Conservation (phyloP, 2,113 vertebrate species). For the Scomber japonicus region DNA sequence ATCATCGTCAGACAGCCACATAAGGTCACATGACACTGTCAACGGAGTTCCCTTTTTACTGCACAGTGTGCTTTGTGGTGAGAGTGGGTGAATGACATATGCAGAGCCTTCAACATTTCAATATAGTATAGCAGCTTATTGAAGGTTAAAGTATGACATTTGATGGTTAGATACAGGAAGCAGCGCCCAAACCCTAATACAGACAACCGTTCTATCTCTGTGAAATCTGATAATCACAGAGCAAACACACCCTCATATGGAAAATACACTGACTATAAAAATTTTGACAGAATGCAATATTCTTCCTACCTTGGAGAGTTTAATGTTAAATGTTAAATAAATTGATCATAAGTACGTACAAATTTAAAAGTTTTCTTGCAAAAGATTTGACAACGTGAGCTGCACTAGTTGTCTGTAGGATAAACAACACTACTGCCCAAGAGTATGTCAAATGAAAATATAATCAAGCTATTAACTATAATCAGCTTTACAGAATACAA, state of each 20-base stretch:
- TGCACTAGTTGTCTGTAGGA: no score
- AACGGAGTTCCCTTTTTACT: conserved; percentile 1
- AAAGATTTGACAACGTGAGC: no score
- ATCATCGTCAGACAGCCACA: not conserved
- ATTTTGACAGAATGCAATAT: not conserved
- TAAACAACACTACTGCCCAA: no score
- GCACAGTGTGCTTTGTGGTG: not conserved
- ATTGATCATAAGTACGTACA: no score
- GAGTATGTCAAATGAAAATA: no score
- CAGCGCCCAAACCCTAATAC: not conserved
- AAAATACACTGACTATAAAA: not conserved
- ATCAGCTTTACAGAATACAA: no score
- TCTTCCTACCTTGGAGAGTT: not conserved
- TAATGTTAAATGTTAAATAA: not conserved
- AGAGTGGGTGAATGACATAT: not conserved
- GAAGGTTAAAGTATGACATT: conserved; percentile 23
- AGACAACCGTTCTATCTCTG: accelerated
- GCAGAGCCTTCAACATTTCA: not conserved
- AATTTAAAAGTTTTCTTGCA: no score
- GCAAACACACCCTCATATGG: not conserved
- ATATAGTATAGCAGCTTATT: not conserved
- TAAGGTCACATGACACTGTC: not conserved
- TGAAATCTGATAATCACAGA: not conserved
- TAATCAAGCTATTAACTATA: no score
- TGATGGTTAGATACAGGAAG: not conserved